Evolutionary conservation across 64 coral and sea anemone genomes (phyloP).

Genomic region (Montipora sp.): DNA sequence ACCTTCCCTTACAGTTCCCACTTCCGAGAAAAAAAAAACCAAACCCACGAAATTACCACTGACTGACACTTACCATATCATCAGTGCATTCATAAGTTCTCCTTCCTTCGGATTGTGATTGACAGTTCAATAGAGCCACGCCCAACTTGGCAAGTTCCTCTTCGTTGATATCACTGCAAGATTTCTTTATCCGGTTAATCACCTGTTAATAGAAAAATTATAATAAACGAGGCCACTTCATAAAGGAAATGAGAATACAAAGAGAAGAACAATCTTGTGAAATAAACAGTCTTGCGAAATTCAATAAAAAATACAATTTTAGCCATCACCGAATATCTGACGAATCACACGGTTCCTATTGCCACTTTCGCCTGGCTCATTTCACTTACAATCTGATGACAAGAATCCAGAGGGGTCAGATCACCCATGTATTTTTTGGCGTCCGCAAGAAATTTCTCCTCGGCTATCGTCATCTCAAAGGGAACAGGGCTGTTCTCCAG

Average conservation of each 20-base stretch:
- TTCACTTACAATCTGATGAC: slow-evolving; percentile 90
- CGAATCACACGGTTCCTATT: background rate
- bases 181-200: slow-evolving; percentile 94
- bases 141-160: slow-evolving; percentile 95
- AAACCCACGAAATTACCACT: background rate
- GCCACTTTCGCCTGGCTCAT: background rate
- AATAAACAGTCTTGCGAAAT: background rate
- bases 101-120: slow-evolving; percentile 92
- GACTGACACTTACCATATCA: slow-evolving; percentile 82
- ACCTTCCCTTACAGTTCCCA: no score
- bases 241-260: background rate
- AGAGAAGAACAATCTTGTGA: background rate
- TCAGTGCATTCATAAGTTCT: slow-evolving; percentile 82
- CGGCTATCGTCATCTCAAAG: slow-evolving; percentile 95
- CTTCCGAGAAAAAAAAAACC: no score
- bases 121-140: slow-evolving; percentile 93
- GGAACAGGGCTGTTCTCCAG: slow-evolving; percentile 86
- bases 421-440: slow-evolving; percentile 92
- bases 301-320: background rate
- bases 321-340: background rate
- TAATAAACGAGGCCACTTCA: background rate
- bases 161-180: slow-evolving; percentile 91
- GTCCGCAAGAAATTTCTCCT: slow-evolving; percentile 89
- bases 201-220: slow-evolving; percentile 41
- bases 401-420: slow-evolving; percentile 83